Base-by-base conservation (phyloP, 2,113 vertebrate genomes). In the Notarius lentiginosus region DNA sequence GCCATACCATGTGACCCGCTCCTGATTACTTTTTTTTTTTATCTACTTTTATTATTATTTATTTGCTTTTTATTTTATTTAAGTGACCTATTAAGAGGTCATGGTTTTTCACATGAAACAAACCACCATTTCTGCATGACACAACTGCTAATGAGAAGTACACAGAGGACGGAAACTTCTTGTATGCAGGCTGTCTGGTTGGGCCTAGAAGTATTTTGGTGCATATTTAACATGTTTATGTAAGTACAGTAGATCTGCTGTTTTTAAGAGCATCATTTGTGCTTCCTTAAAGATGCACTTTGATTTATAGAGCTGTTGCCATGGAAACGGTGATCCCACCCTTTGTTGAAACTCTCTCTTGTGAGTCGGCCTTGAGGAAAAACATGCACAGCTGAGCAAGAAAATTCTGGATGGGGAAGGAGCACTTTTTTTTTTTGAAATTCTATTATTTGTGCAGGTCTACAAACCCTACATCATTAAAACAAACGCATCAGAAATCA, bases 1-100 rank as follows among this genome's bases (percentile, higher is more conserved):
- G 0, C 89, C 94, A 0, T 92, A 92, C 88, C 91, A 24, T 49
- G 95, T 0, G 93, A 94, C 87, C 55, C 95, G 94, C 68, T 87
- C 87, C 3, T 90, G 55, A 85, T 82, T 7, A 47, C 34, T 30
- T 30, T 11, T n/a, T 55, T 4, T 18, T 55, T 9, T 7, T 41
- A 18, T 60, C 27, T 63, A 2, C 30, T 66, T 82, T 82, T 14
- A 6, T 14, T 2, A 14, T 22, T 84, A 83, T 55, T 75, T 20
- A 20, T 68, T 83, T 76, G 15, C 41, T 51, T 49, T 61, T 77
- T 79, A 18, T 72, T 58, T 56, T 56, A 47, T 80, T 70, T 2
- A 80, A 80, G 14, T 11, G 53, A 55, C 8, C n/a, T 10, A 12
- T 18, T 81, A 27, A 49, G 51, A 7, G 14, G 49, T 61, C 41